Percentiles rank a stretch among this genome's conserved stretches.
phyloP scores from a whole-genome alignment of 1,140 invertebrate genomes.

The Acromyrmex charruanus region DNA sequence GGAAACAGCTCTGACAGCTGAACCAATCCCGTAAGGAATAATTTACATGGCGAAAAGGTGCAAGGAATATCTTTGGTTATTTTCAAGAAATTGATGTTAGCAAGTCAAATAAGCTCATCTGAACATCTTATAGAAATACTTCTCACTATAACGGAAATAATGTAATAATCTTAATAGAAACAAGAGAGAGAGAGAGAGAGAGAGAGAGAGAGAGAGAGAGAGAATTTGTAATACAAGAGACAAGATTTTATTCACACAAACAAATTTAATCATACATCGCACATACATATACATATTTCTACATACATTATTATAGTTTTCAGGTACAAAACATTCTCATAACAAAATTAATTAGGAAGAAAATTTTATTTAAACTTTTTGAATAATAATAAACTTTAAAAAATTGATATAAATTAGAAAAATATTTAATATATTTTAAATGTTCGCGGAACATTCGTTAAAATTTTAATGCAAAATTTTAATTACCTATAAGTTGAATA shows the following conservation, averaged over 20 bases:
- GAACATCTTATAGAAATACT: constrained; percentile 7
- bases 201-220: no score
- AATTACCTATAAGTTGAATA: neutral
- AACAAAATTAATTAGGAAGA: neutral
- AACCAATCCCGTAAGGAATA: neutral
- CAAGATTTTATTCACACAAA: neutral
- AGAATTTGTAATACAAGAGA: neutral
- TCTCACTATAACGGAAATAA: constrained; percentile 9
- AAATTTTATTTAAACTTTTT: constrained; percentile 4
- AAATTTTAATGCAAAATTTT: neutral
- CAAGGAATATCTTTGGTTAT: neutral
- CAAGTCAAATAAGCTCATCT: constrained; percentile 15
- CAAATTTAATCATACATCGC: neutral
- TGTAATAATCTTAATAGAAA: neutral
- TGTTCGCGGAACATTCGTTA: neutral
- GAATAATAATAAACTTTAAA: neutral
- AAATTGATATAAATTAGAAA: neutral
- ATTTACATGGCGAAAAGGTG: neutral
- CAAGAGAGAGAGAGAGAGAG: no score
- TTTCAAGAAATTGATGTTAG: constrained; percentile 13
- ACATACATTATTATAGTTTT: neutral
- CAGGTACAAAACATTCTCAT: neutral
- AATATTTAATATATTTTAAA: neutral
- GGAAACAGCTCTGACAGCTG: neutral
- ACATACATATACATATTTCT: neutral